Conservation (phyloP, 2,797 vertebrate genomes). For the Gallirallus australis region DNA sequence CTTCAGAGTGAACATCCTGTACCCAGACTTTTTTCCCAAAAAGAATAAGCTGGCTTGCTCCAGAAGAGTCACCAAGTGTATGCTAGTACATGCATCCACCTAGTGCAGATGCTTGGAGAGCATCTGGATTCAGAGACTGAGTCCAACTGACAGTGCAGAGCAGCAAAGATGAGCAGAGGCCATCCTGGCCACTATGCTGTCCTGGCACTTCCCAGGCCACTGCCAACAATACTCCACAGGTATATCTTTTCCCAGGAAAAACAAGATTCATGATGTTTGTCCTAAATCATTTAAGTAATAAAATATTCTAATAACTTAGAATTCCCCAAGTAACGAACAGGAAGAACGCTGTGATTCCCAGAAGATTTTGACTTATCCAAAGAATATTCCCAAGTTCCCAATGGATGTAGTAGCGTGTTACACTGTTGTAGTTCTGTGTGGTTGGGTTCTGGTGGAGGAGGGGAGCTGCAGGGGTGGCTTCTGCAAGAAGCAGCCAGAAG, state of each 20-base stretch:
- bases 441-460: too few relatives aligned
- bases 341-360: not conserved
- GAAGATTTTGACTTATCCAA: not conserved
- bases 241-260: not conserved
- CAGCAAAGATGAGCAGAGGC: not conserved
- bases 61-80: not conserved
- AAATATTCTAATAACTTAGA: not conserved
- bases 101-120: not conserved
- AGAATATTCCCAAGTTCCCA: not conserved
- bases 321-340: not conserved
- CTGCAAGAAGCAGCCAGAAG: too few relatives aligned
- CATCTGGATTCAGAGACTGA: not conserved
- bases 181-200: not conserved
- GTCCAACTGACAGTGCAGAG: not conserved
- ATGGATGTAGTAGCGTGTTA: not conserved
- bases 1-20: not conserved
- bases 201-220: not conserved
- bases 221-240: not conserved
- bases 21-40: not conserved
- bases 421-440: too few relatives aligned
- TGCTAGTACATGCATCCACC: not conserved
- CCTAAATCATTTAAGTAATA: not conserved
- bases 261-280: not conserved
- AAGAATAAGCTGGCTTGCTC: not conserved
- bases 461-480: too few relatives aligned